Evolutionary conservation across 1,140 invertebrate genomes (phyloP).

Genomic region (Pseudomyrmex sp.): DNA sequence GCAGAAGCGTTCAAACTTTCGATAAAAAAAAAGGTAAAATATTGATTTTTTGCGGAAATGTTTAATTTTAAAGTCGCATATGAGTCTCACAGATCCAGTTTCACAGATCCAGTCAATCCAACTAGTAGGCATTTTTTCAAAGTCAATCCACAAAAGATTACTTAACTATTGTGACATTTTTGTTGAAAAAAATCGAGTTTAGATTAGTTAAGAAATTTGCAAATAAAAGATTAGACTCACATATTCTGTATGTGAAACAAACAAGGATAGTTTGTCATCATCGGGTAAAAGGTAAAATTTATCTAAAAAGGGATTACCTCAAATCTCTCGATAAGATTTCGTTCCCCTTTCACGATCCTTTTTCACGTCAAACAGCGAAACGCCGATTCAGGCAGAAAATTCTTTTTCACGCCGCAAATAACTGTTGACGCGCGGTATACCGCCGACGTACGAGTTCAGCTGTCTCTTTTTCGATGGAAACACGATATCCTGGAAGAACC

Average conservation of each 20-base stretch:
- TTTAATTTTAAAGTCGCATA: no score
- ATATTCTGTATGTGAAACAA: background rate
- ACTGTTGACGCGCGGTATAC: constrained; percentile 9
- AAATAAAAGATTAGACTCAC: background rate
- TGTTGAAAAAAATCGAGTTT: background rate
- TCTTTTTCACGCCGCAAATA: constrained; percentile 17
- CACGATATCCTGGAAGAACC: constrained; percentile 69
- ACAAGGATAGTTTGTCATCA: background rate
- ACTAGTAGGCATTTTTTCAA: no score
- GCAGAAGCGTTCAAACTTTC: no score
- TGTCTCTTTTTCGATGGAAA: constrained; percentile 71
- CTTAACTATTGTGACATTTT: background rate
- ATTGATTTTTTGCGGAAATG: no score
- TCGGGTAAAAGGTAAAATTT: background rate
- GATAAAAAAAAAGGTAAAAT: no score
- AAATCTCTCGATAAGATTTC: background rate
- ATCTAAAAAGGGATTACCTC: background rate
- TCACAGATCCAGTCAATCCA: no score
- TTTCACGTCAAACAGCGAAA: background rate
- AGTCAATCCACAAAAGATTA: background rate
- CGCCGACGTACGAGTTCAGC: constrained; percentile 24
- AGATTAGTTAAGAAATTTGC: background rate
- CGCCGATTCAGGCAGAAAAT: background rate
- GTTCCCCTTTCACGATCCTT: background rate
- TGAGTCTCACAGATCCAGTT: no score